A percentile compares a stretch with the other conserved stretches of the same genome.
Conservation (phyloP, 2,797 vertebrate species). For the Phalloptychus januarius region DNA sequence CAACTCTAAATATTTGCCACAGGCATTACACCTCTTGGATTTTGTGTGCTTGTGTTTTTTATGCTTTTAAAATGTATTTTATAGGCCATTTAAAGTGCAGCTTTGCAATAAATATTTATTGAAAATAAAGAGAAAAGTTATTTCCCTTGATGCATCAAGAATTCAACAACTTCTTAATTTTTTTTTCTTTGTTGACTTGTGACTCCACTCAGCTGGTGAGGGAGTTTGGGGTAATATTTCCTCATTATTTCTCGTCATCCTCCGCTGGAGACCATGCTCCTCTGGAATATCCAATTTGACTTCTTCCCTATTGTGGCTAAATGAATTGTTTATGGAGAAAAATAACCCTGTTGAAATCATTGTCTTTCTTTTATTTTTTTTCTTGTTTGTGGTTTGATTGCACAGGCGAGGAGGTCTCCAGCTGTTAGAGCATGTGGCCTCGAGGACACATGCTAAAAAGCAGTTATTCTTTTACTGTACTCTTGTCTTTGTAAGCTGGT, state of each 20-base stretch:
- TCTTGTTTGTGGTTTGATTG: slow-evolving; percentile 56
- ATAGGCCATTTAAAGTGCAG: slow-evolving; percentile 65
- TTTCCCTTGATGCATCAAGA: slow-evolving; percentile 73
- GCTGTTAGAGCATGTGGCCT: slow-evolving; percentile 43
- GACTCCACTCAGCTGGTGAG: slow-evolving; percentile 69
- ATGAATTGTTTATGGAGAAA: slow-evolving; percentile 81
- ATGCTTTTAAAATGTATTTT: slow-evolving; percentile 66
- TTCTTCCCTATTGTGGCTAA: slow-evolving; percentile 72
- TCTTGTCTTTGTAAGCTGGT: slow-evolving; percentile 54
- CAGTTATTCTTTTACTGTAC: slow-evolving; percentile 35
- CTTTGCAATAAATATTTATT: slow-evolving; percentile 73
- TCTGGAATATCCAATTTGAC: slow-evolving; percentile 80
- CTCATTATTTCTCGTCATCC: slow-evolving; percentile 83
- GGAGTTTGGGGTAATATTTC: slow-evolving; percentile 80
- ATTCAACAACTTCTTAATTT: slow-evolving; percentile 68
- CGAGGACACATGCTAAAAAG: slow-evolving; percentile 32
- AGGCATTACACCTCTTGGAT: slow-evolving; percentile 61
- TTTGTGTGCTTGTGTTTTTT: slow-evolving; percentile 55
- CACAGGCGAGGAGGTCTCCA: slow-evolving; percentile 56
- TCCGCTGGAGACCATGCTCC: slow-evolving; percentile 71
- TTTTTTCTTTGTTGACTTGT: slow-evolving; percentile 71
- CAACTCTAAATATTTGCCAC: slow-evolving; percentile 55
- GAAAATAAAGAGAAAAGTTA: slow-evolving; percentile 68
- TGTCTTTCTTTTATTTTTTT: slow-evolving; percentile 42
- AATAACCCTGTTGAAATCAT: slow-evolving; percentile 71